Base-by-base conservation (phyloP, 2,888 invertebrate species). In the Cephus rjabovi region DNA sequence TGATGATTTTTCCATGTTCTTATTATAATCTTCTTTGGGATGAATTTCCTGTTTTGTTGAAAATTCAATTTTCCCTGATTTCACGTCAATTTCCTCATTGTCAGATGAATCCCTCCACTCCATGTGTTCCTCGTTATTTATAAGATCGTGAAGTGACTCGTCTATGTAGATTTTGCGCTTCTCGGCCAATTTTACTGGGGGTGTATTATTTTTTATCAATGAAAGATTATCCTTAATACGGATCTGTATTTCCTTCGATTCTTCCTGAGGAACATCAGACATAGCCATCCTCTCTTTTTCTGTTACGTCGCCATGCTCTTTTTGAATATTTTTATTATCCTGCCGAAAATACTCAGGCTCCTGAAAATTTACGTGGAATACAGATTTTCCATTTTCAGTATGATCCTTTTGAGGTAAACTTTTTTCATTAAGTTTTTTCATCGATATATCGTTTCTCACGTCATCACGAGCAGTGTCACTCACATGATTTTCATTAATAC, bases 141-240 rank as follows among this genome's bases (percentile, higher is more conserved):
- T 78, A 34, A 87, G 79, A 76, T 80, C 82, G 23, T 81, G 77
- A 9, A 81, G 70, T 12, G 85, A 81, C 30, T 85, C 81, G 56
- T 82, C 80, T 11, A 83, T 78, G 1, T 81, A 78, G 30, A 84
- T 73, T 34, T 81, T 80, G 15, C 74, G 79, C 75, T 76, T 77
- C 69, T 77, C 74, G 35, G 15, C 34, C 31, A 74, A 12, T 12
- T 56, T 23, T 56, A 23, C 6, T 23, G 40, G 6, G 40, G 23
- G 6, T 23, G 15, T 56, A 23, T 56, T 56, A 6, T 23, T 56
- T 23, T 56, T 56, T 23, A 56, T 23, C 15, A 23, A 23, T 6
- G 15, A 56, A 23, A 56, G 9, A 56, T 15, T 56, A 2, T 56
- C 40, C 40, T 56, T 9, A 23, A 56, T 23, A 56, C 4, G 40